These are phyloP conservation scores for Brotula barbata DNA, from an alignment of 2,797 vertebrate genomes.

Conservation along the genomic window DNA sequence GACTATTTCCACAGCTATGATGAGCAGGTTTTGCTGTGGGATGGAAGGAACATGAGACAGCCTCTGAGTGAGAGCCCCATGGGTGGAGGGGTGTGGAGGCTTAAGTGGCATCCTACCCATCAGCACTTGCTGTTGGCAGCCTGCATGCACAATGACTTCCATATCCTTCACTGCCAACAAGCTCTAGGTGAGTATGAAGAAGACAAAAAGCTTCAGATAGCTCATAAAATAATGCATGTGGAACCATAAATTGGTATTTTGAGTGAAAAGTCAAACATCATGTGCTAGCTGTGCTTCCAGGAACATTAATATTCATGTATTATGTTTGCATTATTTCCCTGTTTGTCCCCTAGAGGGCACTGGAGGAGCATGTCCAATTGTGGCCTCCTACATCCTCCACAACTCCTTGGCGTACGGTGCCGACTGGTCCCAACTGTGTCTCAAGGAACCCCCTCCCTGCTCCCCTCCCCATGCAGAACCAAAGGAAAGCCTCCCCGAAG, in stretches of 20 bases:
- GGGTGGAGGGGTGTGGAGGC: constrained; percentile 91
- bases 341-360: constrained; percentile 71
- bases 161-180: constrained; percentile 85
- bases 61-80: constrained; percentile 81
- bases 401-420: constrained; percentile 93
- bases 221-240: too few species aligned
- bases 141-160: constrained; percentile 93
- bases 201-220: background rate
- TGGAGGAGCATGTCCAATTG: constrained; percentile 72
- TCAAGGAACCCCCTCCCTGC: constrained; percentile 54
- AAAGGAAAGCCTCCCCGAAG: constrained; percentile 56
- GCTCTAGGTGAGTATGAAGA: constrained; percentile 66
- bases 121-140: constrained; percentile 89
- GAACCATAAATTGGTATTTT: too few species aligned
- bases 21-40: constrained; percentile 92
- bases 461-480: constrained; percentile 55
- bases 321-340: background rate
- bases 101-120: constrained; percentile 91
- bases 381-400: constrained; percentile 85
- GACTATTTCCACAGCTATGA: constrained; percentile 83
- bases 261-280: too few species aligned
- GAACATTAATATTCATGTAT: too few species aligned
- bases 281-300: too few species aligned
- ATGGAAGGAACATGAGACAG: constrained; percentile 87
- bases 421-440: constrained; percentile 87